Conservation (phyloP, 1,140 invertebrate species). For the Calephelis virginiensis region DNA sequence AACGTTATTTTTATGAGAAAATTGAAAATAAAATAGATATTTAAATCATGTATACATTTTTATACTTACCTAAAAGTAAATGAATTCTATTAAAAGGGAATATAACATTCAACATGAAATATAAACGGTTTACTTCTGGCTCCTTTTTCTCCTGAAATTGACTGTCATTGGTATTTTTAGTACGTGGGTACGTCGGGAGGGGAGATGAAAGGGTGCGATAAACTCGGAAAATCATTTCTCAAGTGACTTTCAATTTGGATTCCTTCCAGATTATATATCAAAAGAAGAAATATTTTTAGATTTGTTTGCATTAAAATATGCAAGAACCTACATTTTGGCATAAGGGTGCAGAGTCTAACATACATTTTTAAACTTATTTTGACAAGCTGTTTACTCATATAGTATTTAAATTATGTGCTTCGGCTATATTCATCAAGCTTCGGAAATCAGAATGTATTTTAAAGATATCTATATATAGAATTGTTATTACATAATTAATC, state of each 20-base stretch:
- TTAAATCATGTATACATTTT: too few species aligned
- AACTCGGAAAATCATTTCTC: conserved; percentile 41
- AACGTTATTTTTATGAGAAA: too few species aligned
- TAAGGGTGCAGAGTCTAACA: neutral
- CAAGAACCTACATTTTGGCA: neutral
- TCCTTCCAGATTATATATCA: conserved; percentile 22
- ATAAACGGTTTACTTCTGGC: conserved; percentile 14
- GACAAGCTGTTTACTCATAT: too few species aligned
- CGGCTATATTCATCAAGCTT: too few species aligned
- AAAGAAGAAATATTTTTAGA: neutral
- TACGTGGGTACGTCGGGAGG: conserved; percentile 9
- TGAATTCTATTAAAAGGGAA: neutral
- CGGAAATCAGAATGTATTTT: too few species aligned
- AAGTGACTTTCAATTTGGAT: conserved; percentile 48
- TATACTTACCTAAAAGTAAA: too few species aligned
- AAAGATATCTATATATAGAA: too few species aligned
- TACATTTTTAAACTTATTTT: too few species aligned
- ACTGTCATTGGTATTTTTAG: conserved; percentile 17
- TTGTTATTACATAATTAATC: too few species aligned
- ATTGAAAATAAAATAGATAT: too few species aligned
- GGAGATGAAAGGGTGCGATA: conserved; percentile 23
- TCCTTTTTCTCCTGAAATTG: conserved; percentile 16
- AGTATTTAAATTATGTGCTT: too few species aligned
- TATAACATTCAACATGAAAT: conserved; percentile 1
- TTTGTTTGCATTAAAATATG: neutral